Evolutionary conservation across 2,888 invertebrate species (phyloP).

Genomic region (Baccha elongata): DNA sequence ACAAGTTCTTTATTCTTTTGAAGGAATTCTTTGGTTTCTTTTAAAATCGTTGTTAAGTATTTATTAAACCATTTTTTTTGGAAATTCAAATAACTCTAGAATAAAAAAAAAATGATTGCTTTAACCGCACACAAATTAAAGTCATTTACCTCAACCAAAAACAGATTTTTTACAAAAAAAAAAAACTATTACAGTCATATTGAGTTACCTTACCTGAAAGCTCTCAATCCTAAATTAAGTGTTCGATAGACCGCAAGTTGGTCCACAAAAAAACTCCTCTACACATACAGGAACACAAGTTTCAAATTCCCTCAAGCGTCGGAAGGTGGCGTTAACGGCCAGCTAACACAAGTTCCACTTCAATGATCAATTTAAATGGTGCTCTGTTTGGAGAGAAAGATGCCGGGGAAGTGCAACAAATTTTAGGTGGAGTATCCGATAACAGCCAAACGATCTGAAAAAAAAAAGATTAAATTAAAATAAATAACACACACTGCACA

Average conservation of each 20-base stretch:
- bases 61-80: too few relatives aligned
- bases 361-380: conserved; percentile 46
- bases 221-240: conserved; percentile 47
- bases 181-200: conserved; percentile 20
- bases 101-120: conserved; percentile 1
- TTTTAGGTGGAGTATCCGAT: conserved; percentile 67
- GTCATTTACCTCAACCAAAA: conserved; percentile 36
- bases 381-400: background rate
- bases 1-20: too few relatives aligned
- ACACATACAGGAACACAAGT: conserved; percentile 46
- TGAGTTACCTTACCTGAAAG: conserved; percentile 47
- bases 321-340: conserved; percentile 63
- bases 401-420: conserved; percentile 42
- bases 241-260: conserved; percentile 61
- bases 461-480: conserved; percentile 54
- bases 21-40: too few relatives aligned
- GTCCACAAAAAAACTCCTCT: conserved; percentile 8
- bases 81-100: too few relatives aligned
- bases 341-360: conserved; percentile 59
- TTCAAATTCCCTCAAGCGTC: conserved; percentile 59
- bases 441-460: conserved; percentile 30
- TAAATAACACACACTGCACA: conserved; percentile 60
- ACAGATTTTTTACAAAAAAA: background rate
- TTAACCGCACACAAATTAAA: conserved; percentile 39
- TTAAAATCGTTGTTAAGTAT: too few relatives aligned